Evolutionary conservation across 2,797 vertebrate species (phyloP), one percentile per base, ranked within the genome.

Genomic region (Ciconia nigra): DNA sequence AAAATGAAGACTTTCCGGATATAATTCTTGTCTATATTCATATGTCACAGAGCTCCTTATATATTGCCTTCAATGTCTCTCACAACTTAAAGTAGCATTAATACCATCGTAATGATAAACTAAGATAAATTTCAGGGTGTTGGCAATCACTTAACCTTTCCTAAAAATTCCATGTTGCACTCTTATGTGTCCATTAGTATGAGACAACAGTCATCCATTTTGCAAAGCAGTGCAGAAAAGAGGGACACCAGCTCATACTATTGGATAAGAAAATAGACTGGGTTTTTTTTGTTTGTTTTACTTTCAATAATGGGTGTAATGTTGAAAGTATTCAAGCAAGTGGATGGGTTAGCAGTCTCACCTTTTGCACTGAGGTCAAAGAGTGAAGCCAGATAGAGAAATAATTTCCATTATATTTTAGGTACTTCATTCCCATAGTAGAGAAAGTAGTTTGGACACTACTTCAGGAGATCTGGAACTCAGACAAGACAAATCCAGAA

Each of bases 261-360:
- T 20, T 29, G 16, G 12, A 15, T 31, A 57, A 54, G 21, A 86
- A 94, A 87, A 80, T 12, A 67, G 31, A 28, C 9, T 12, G 6
- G 20, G 15, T 1, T 0, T 0, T 0, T 11, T 10, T 24, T 55
- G 3, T 31, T 90, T 77, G 31, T 25, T 83, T 85, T 76, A 19
- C 11, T 86, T 91, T 69, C 49, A 69, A 20, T 65, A 46, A 35
- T 18, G 10, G 3, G 4, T 73, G 1, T 49, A 66, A 74, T n/a
- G 4, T 42, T 39, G 33, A 83, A 92, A 78, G 19, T 26, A 54
- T 47, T 57, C 54, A 84, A 87, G 19, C 9, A 83, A 83, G 11
- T 0, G 0, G 7, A 37, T 63, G 15, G 21, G 8, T 84, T 47
- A 63, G 7, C 8, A 44, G 47, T 46, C 17, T 89, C 7, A 69